Base-by-base conservation (phyloP, 2,797 vertebrate genomes). In the Nannoperca obscura region DNA sequence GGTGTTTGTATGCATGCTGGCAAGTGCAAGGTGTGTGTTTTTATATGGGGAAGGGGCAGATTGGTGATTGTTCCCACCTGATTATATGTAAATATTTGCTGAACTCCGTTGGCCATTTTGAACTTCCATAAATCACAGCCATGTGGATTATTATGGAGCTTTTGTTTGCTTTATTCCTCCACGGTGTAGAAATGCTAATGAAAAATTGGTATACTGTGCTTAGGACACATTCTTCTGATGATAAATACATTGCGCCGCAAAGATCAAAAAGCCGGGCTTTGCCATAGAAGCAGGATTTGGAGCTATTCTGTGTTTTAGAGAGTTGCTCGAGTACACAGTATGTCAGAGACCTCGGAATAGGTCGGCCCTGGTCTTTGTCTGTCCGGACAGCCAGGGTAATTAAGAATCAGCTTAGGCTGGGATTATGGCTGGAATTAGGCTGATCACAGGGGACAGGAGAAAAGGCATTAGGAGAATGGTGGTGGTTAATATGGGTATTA, bases 401-500 rank as follows among this genome's bases (percentile, higher is more conserved):
- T 94, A 94, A 88, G 90, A 92, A 92, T 77, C 73, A 86, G 88
- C 89, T 94, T 94, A 95, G 91, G 68, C 74, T n/a, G 78, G 93
- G 94, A 95, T 95, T 95, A 94, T 76, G 73, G 83, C 77, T 88
- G 80, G 75, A 88, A 90, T 88, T 86, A 82, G 89, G 89, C 90
- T 89, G 93, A 94, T 92, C 89, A 92, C 86, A 88, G 84, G 88
- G 91, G 90, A 91, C 88, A 91, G 91, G 90, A 92, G 85, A 92
- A 92, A 93, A 93, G 90, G 91, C 88, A 91, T 94, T 94, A 91
- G 88, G 67, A 90, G 86, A 91, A 84, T 86, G 81, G 88, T 86
- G 81, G 88, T 89, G 87, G 93, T 90, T 94, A 93, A 95, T 94
- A 90, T 89, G 92, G 92, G 91, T 92, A 91, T 95, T 94, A 93